A percentile compares a stretch with the other conserved stretches of the same genome.
These are phyloP conservation scores for Gonioctena quinquepunctata DNA, from an alignment of 1,140 invertebrate species.

Conservation along the genomic window DNA sequence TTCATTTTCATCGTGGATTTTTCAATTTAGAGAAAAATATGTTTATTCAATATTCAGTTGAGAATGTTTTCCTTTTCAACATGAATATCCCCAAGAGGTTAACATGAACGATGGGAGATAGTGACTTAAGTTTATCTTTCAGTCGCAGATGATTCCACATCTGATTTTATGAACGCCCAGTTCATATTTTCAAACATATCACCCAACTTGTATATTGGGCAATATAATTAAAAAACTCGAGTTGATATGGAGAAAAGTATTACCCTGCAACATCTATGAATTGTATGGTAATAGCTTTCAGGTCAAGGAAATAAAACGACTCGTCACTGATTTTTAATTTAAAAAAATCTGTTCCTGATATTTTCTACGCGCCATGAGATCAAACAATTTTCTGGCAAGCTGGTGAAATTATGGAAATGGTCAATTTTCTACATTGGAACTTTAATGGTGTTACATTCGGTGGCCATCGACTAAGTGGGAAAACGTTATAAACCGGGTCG, in stretches of 20 bases:
- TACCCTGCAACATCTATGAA: neutral
- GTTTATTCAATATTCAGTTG: too few species aligned
- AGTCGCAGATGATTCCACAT: too few species aligned
- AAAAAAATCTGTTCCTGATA: neutral
- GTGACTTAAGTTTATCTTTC: too few species aligned
- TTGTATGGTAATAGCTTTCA: neutral
- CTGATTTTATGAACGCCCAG: too few species aligned
- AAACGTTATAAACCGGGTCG: neutral
- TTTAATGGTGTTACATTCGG: neutral
- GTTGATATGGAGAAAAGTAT: neutral
- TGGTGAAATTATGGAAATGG: neutral
- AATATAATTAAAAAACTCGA: too few species aligned
- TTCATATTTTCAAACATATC: too few species aligned
- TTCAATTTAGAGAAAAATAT: too few species aligned
- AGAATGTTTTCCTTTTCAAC: too few species aligned
- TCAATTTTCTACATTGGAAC: neutral
- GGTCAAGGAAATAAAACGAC: neutral
- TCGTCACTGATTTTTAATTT: neutral
- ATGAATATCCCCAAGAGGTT: too few species aligned
- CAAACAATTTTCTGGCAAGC: neutral
- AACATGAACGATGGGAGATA: too few species aligned
- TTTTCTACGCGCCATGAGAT: neutral
- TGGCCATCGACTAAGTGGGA: neutral
- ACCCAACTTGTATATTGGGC: too few species aligned
- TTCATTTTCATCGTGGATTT: too few species aligned